phyloP scores from a whole-genome alignment of 2,888 invertebrate genomes.

The Odiellus spinosus region DNA sequence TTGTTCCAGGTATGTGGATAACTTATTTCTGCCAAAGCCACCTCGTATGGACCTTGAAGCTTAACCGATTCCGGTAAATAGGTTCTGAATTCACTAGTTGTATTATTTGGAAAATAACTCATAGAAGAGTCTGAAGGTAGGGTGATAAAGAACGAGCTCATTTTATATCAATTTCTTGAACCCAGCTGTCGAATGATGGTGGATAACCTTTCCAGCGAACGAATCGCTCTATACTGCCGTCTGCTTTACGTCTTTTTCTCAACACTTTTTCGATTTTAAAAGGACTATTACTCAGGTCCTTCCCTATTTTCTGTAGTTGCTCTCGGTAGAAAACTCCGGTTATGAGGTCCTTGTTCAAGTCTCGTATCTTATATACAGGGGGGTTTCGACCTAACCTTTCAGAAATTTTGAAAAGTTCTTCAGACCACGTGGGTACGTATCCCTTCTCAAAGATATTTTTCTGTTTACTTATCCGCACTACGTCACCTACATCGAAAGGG shows the following conservation, averaged over 20 bases:
- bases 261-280: too few species aligned
- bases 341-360: too few species aligned
- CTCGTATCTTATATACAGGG: background rate
- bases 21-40: slow-evolving; percentile 3
- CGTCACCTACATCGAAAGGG: slow-evolving; percentile 2
- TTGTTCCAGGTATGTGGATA: slow-evolving; percentile 5
- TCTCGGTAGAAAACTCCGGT: too few species aligned
- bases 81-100: background rate
- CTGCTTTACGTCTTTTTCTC: too few species aligned
- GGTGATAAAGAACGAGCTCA: slow-evolving; percentile 6
- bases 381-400: background rate
- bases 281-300: too few species aligned
- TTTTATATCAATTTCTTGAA: background rate
- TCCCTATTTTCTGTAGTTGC: background rate
- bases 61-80: background rate
- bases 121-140: background rate
- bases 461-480: background rate
- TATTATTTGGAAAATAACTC: slow-evolving; percentile 4
- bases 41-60: slow-evolving; percentile 2
- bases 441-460: slow-evolving; percentile 1
- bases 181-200: too few species aligned
- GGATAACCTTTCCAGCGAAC: too few species aligned
- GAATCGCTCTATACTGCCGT: too few species aligned
- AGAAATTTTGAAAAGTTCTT: slow-evolving; percentile 1
- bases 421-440: slow-evolving; percentile 7